Evolutionary conservation across 2,113 vertebrate genomes (phyloP).

Genomic region (Oreocharis arfaki): DNA sequence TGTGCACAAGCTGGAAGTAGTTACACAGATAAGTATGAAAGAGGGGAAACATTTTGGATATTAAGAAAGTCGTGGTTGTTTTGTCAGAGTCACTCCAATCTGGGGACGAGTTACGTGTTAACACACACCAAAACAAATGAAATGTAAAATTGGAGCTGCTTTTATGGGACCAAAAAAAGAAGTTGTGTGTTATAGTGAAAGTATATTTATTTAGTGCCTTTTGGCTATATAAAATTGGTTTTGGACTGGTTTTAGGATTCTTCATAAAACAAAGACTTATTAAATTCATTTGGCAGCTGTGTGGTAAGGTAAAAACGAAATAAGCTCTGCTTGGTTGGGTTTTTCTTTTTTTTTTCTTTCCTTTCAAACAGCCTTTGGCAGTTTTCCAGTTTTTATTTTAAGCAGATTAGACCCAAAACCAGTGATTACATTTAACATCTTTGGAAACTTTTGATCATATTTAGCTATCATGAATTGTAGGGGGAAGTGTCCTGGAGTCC

Average conservation of each 20-base stretch:
- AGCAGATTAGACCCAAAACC: constrained; percentile 44
- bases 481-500: neutral
- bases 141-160: neutral
- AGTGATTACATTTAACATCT: constrained; percentile 42
- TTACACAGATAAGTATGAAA: neutral
- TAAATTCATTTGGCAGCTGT: constrained; percentile 72
- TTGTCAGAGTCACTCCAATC: neutral
- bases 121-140: neutral
- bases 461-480: neutral
- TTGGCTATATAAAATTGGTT: constrained; percentile 65
- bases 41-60: neutral
- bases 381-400: constrained; percentile 61
- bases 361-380: constrained; percentile 54
- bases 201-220: constrained; percentile 51
- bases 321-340: constrained; percentile 1
- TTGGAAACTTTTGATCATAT: constrained; percentile 26
- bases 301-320: constrained; percentile 58
- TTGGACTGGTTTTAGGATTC: constrained; percentile 63
- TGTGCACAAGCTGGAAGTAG: neutral
- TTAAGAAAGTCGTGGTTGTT: neutral
- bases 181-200: neutral
- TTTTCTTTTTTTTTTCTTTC: neutral
- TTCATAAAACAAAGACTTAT: constrained; percentile 74
- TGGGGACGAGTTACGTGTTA: neutral
- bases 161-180: neutral